Evolutionary conservation across 2,888 invertebrate genomes (phyloP).

Genomic region (Hesperia comma): DNA sequence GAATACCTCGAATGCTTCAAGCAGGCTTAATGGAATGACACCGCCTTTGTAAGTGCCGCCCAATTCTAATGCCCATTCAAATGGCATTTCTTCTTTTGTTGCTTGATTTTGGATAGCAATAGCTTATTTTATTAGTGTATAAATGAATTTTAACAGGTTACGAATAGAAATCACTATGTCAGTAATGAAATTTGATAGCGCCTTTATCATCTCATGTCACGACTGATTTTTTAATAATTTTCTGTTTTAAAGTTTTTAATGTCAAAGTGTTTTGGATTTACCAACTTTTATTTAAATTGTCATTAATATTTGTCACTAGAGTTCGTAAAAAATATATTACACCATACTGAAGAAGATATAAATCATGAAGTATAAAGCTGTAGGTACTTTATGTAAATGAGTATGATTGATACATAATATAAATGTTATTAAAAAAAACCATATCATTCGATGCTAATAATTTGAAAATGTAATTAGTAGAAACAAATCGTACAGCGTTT

Average conservation of each 20-base stretch:
- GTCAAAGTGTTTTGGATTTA: not conserved
- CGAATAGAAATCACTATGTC: constrained; percentile 65
- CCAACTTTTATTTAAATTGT: no score
- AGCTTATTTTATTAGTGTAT: constrained; percentile 80
- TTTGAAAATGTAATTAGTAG: not conserved
- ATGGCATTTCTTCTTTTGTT: constrained; percentile 83
- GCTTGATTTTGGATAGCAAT: constrained; percentile 82
- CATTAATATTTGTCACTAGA: no score
- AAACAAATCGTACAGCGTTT: constrained; percentile 9
- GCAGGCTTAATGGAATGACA: constrained; percentile 84
- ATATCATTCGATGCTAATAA: no score
- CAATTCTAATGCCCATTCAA: constrained; percentile 84
- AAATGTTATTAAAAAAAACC: no score
- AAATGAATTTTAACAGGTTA: constrained; percentile 71
- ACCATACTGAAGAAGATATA: no score
- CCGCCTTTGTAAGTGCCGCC: constrained; percentile 82
- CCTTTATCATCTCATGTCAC: constrained; percentile 51
- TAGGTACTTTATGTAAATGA: no score
- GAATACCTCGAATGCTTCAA: constrained; percentile 74
- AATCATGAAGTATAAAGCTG: no score
- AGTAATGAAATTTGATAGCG: constrained; percentile 58
- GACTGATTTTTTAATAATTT: constrained; percentile 45
- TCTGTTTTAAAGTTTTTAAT: constrained; percentile 13
- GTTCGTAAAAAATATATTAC: no score
- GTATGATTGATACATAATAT: no score